Percentiles rank a stretch among this genome's conserved stretches.
phyloP scores from a whole-genome alignment of 2,797 vertebrate species.

The Alectoris magna region DNA sequence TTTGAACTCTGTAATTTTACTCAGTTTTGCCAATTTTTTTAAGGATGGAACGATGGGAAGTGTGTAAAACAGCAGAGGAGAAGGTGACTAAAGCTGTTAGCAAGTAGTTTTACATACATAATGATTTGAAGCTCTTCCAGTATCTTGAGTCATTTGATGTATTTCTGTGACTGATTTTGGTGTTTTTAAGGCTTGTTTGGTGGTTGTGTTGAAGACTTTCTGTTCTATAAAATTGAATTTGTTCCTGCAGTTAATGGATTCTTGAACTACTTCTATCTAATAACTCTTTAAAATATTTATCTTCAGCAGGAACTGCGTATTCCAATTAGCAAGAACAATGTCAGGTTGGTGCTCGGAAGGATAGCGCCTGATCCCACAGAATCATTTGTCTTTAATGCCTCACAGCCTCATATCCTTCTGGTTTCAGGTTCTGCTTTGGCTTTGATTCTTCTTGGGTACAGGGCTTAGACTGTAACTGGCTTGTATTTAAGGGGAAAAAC shows the following conservation, averaged over 20 bases:
- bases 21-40: background rate
- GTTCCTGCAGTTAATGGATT: constrained; percentile 22
- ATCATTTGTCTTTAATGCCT: background rate
- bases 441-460: background rate
- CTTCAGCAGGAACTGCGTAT: constrained; percentile 1
- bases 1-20: background rate
- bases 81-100: background rate
- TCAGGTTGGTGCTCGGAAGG: background rate
- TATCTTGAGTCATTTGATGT: background rate
- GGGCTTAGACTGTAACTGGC: background rate
- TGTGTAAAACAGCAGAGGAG: background rate
- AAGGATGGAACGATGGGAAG: background rate
- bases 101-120: background rate
- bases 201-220: constrained; percentile 4
- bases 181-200: constrained; percentile 15
- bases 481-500: background rate
- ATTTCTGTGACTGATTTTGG: background rate
- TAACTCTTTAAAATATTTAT: constrained; percentile 41
- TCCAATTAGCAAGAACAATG: background rate
- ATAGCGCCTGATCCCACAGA: background rate
- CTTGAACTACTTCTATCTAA: background rate
- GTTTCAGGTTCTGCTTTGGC: background rate
- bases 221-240: constrained; percentile 12
- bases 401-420: background rate
- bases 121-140: background rate